Percentiles rank a stretch among this genome's conserved stretches.
Conservation (phyloP, 1,140 invertebrate genomes). For the Bradynema listronoti region DNA sequence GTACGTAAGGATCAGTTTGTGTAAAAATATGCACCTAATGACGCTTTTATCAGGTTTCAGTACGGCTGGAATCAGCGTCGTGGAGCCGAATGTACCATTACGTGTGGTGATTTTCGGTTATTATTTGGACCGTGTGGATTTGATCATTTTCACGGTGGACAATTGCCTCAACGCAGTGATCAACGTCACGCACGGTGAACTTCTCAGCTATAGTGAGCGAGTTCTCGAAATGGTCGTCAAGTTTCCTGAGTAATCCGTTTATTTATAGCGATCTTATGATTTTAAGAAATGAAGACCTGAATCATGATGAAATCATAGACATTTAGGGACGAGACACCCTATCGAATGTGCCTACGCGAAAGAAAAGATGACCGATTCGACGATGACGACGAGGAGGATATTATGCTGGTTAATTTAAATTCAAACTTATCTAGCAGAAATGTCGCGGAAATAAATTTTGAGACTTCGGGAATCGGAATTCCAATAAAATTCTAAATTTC, state of each 20-base stretch:
- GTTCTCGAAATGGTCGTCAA: conserved; percentile 32
- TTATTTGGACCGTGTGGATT: conserved; percentile 43
- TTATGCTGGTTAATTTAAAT: conserved; percentile 36
- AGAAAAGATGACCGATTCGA: conserved; percentile 29
- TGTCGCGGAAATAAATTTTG: too few species aligned
- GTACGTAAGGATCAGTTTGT: too few species aligned
- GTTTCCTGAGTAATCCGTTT: conserved; percentile 32
- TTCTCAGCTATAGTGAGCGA: conserved; percentile 49
- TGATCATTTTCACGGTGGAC: conserved; percentile 46
- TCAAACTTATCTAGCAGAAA: not conserved
- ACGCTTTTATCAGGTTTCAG: conserved; percentile 35
- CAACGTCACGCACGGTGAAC: conserved; percentile 46
- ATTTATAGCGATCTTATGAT: conserved; percentile 9
- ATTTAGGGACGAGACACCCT: conserved; percentile 38
- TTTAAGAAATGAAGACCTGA: too few species aligned
- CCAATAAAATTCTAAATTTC: too few species aligned
- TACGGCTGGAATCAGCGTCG: conserved; percentile 45
- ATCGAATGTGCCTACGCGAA: conserved; percentile 48
- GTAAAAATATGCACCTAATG: not conserved
- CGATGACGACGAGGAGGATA: conserved; percentile 46
- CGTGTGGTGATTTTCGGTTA: conserved; percentile 50
- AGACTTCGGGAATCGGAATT: too few species aligned
- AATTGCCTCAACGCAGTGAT: conserved; percentile 38
- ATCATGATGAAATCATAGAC: too few species aligned
- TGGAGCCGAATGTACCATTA: conserved; percentile 41